Evolutionary conservation across 1,140 invertebrate genomes (phyloP).

Genomic region (Calycopis cecrops): DNA sequence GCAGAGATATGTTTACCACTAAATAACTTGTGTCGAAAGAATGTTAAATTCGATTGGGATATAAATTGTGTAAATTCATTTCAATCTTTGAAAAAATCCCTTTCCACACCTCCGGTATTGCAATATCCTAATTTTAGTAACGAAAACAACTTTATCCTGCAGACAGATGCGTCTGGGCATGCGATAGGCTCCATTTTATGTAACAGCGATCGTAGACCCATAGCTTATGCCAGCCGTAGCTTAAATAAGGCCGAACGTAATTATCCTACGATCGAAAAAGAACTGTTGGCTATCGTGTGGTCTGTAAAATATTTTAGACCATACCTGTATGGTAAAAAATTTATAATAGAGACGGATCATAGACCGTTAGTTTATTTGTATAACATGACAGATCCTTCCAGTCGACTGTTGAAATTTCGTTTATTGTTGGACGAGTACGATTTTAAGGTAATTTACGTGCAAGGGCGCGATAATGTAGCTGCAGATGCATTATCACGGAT

Average conservation of each 20-base stretch:
- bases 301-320: conserved; percentile 28
- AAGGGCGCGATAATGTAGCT: conserved; percentile 25
- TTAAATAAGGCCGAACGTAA: conserved; percentile 38
- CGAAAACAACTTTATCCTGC: conserved; percentile 24
- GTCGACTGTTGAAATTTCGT: conserved; percentile 21
- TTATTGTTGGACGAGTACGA: conserved; percentile 24
- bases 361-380: conserved; percentile 25
- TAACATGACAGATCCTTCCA: conserved; percentile 21
- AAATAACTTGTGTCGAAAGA: conserved; percentile 34
- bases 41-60: conserved; percentile 29
- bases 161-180: conserved; percentile 22
- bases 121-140: conserved; percentile 31
- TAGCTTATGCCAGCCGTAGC: conserved; percentile 23
- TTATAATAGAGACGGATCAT: conserved; percentile 25
- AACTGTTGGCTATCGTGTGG: conserved; percentile 34
- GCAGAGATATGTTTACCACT: conserved; percentile 29
- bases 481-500: conserved; percentile 32
- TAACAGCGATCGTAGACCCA: conserved; percentile 16
- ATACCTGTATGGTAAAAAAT: conserved; percentile 24
- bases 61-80: conserved; percentile 29
- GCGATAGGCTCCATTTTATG: conserved; percentile 23
- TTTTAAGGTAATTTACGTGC: conserved; percentile 22
- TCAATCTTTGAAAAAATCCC: conserved; percentile 31
- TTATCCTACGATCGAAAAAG: conserved; percentile 39
- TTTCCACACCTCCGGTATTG: conserved; percentile 37